Conservation (phyloP, 2,888 invertebrate species). For the Parnassius mnemosyne region DNA sequence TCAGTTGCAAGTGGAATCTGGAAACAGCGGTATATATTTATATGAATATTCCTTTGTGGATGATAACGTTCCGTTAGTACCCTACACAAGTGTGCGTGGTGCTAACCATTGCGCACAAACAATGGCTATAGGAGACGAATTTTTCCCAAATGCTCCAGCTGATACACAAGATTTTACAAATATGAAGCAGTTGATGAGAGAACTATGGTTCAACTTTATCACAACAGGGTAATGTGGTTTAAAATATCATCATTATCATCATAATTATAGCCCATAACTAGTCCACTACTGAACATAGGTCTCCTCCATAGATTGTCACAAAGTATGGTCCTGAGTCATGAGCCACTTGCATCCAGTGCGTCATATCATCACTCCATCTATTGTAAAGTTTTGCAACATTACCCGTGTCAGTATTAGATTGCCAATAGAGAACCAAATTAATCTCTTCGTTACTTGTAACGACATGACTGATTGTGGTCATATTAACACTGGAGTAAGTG, state of each 20-base stretch:
- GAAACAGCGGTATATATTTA: constrained; percentile 48
- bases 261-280: no score
- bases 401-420: no score
- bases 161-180: constrained; percentile 34
- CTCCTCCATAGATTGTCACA: no score
- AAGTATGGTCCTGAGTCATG: no score
- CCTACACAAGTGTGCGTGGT: constrained; percentile 37
- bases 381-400: no score
- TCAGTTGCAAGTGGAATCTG: constrained; percentile 41
- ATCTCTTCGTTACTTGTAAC: no score
- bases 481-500: no score
- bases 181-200: constrained; percentile 38
- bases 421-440: no score
- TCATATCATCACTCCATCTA: no score
- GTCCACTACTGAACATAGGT: no score
- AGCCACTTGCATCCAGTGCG: no score
- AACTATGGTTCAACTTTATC: constrained; percentile 50
- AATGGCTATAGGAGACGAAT: constrained; percentile 33
- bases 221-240: constrained; percentile 40
- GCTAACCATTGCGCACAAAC: constrained; percentile 44
- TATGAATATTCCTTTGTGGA: constrained; percentile 51
- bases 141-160: neutral
- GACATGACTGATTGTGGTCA: no score
- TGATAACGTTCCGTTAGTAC: constrained; percentile 35
- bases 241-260: neutral